Evolutionary conservation across 2,797 vertebrate species (phyloP), one percentile per base, ranked within the genome.

Genomic region (Scyliorhinus canicula): DNA sequence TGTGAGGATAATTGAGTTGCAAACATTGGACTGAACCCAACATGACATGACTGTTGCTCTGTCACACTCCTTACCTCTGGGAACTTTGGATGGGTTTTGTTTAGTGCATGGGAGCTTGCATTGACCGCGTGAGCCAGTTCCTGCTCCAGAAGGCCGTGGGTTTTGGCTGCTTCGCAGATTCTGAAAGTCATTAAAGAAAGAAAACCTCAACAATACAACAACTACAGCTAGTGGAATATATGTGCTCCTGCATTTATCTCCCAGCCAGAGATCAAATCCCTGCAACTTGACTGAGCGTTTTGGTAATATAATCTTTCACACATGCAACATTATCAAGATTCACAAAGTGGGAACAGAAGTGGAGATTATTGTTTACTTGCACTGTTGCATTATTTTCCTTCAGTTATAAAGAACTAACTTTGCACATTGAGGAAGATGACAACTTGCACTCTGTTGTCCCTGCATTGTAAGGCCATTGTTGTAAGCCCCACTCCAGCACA

Each of bases 91-190:
- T 99, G 98, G 77, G 98, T 99, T 97, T 99, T 99, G 97, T 99
- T 99, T 97, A 99, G 98, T 88, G 99, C 99, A 31, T 99, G 99
- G 4, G 99, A 99, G 28, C 98, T 98, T 0, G 99, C 99, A 31
- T 99, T 99, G 85, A 99, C 99, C 0, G 99, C 99, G 3, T 99
- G 99, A 95, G 99, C 99, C 96, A 99, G 97, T 95, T 99, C 99
- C 96, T 99, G 99, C 96, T 99, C 99, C 95, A 99, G 95, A 16
- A 99, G 98, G 84, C 98, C 97, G 24, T 99, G 98, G 95, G 98
- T 98, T 96, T 99, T 98, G 71, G 99, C 99, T 40, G 99, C 99
- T 95, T 99, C 99, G 96, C 99, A 99, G 96, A 99, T 99, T 96
- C 99, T 99, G 96, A 0, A 95, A 96, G 28, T 35, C 47, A 94